Conservation (phyloP, 2,888 invertebrate genomes). For the Coecobrya sp. region DNA sequence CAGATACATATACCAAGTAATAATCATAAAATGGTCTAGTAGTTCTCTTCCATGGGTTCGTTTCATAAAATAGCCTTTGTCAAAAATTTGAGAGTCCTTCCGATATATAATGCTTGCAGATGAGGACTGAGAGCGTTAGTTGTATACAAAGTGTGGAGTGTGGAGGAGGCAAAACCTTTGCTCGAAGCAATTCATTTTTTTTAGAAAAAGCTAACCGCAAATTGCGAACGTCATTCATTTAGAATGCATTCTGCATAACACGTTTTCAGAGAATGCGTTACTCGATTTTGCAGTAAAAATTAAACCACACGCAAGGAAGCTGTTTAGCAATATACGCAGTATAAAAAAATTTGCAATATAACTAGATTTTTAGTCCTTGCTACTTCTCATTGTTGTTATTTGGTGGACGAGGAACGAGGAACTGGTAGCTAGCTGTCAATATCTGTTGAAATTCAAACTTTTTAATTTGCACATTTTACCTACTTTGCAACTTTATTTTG, state of each 20-base stretch:
- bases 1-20: not conserved
- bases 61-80: slow-evolving; percentile 34
- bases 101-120: slow-evolving; percentile 19
- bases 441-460: not conserved
- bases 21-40: not conserved
- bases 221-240: not conserved
- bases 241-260: not conserved
- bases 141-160: slow-evolving; percentile 31
- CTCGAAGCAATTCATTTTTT: not conserved
- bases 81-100: slow-evolving; percentile 10
- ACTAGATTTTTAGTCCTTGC: not conserved
- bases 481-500: not conserved
- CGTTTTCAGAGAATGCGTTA: not conserved
- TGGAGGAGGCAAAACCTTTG: slow-evolving; percentile 1
- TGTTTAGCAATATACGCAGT: not conserved
- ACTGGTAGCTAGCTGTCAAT: not conserved
- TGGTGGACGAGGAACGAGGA: not conserved
- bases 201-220: not conserved
- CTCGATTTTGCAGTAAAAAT: slow-evolving; percentile 12
- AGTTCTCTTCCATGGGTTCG: not conserved
- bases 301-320: not conserved
- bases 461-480: not conserved
- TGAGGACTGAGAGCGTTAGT: slow-evolving; percentile 22
- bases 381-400: not conserved
- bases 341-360: not conserved